Evolutionary conservation across 2,113 vertebrate species (phyloP), one percentile per base, ranked within the genome.

Genomic region (Thymallus thymallus): DNA sequence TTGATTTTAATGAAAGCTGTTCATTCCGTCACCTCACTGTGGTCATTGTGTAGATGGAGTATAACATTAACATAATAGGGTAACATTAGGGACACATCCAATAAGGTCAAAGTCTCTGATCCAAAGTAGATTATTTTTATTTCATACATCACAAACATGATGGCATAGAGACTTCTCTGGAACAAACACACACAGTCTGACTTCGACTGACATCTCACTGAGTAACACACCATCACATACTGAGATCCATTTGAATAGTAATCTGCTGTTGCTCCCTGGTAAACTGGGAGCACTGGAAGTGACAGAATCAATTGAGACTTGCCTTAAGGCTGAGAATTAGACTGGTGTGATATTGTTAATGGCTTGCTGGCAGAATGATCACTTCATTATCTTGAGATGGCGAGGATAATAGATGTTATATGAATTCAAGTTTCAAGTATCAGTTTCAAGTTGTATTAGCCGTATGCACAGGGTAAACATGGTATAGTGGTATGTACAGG

Each of bases 251-350:
- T 82, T 81, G 48, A 79, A 76, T 70, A 76, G 78, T 74, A 78
- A 71, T 82, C 72, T 41, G 60, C 73, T 76, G 32, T 13, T 30
- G 69, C 60, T 24, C 41, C 66, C 73, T 48, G 1, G 18, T 45
- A 56, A 70, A 35, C 29, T 48, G 67, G 76, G 70, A 71, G 64
- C 71, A 78, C 61, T 70, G 71, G 68, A 81, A 73, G 81, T 83
- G 81, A 81, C 84, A 83, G 72, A 79, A 83, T 86, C 81, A 46
- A 86, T 81, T 69, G 35, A 72, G 24, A 20, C 14, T 24, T 77
- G 74, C 72, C 84, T 79, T 67, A 45, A 79, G 74, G 81, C 65
- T 70, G 62, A 73, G 75, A 71, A 80, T 86, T 80, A 74, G 69
- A 79, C 63, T 62, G 60, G 56, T 80, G 72, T 80, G 75, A 66